phyloP scores from a whole-genome alignment of 2,113 vertebrate genomes.

The Puntigrus tetrazona region DNA sequence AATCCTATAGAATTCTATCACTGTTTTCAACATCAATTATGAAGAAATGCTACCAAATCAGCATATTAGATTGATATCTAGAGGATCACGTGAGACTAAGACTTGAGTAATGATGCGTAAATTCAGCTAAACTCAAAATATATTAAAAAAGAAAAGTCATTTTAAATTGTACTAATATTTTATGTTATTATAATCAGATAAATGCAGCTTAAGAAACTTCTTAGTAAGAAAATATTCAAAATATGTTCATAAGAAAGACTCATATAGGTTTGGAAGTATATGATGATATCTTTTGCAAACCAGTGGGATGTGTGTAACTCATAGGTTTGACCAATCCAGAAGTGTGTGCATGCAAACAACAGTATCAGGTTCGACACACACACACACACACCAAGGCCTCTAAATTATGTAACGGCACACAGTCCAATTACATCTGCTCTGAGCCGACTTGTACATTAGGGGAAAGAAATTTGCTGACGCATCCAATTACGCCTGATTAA shows the following conservation, averaged over 20 bases:
- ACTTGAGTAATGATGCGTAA: neutral
- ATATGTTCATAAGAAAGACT: neutral
- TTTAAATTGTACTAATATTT: neutral
- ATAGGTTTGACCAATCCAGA: neutral
- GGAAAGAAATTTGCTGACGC: neutral
- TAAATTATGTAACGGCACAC: constrained; percentile 31
- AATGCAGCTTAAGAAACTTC: neutral
- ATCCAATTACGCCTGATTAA: neutral
- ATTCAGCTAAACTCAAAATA: neutral
- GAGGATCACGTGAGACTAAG: neutral
- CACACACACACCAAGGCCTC: constrained; percentile 14
- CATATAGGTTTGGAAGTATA: too few relatives aligned
- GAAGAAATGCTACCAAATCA: too few relatives aligned
- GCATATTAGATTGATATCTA: too few relatives aligned
- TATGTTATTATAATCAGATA: neutral
- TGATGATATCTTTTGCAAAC: neutral
- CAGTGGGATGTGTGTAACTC: neutral
- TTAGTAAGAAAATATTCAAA: neutral
- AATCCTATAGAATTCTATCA: neutral
- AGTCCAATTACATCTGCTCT: constrained; percentile 12
- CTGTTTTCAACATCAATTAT: too few relatives aligned
- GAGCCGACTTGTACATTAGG: neutral
- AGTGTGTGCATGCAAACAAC: neutral
- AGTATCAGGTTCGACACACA: constrained; percentile 13
- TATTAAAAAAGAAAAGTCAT: neutral